A percentile compares a stretch with the other conserved stretches of the same genome.
Conservation (phyloP, 2,888 invertebrate species). For the Dichetophora obliterata region DNA sequence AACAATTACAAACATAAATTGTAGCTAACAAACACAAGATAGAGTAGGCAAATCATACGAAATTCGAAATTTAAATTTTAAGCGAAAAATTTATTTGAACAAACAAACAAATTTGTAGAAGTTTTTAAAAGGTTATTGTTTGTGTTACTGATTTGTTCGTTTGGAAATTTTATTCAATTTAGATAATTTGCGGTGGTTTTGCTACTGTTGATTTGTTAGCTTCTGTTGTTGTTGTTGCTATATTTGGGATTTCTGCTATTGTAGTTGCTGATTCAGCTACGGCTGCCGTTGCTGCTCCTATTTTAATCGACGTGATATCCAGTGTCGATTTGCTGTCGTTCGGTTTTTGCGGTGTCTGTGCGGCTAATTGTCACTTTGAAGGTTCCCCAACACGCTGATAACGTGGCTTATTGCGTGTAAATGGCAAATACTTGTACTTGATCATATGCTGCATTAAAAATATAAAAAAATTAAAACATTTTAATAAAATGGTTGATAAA, state of each 20-base stretch:
- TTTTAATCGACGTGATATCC: constrained; percentile 55
- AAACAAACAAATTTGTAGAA: constrained; percentile 30
- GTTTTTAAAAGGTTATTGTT: constrained; percentile 39
- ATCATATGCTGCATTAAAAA: constrained; percentile 98
- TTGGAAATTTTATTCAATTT: constrained; percentile 62
- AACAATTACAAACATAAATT: constrained; percentile 49
- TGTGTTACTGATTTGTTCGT: constrained; percentile 44
- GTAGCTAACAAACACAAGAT: constrained; percentile 23
- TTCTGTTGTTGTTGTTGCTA: constrained; percentile 30
- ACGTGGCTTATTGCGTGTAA: constrained; percentile 97
- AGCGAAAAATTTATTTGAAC: constrained; percentile 27
- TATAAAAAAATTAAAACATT: constrained; percentile 31
- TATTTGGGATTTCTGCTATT: constrained; percentile 24
- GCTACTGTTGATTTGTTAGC: constrained; percentile 51
- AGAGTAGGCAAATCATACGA: constrained; percentile 33
- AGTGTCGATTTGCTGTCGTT: constrained; percentile 52
- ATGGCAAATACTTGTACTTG: constrained; percentile 98
- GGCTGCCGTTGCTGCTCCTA: constrained; percentile 50
- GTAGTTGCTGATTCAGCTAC: constrained; percentile 46
- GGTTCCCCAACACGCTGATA: constrained; percentile 78
- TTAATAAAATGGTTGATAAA: neutral
- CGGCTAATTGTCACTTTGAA: constrained; percentile 72
- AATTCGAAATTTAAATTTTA: constrained; percentile 6
- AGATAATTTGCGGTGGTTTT: constrained; percentile 68
- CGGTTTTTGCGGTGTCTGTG: constrained; percentile 67